Percentiles rank a stretch among this genome's conserved stretches.
Conservation (phyloP, 1,140 invertebrate genomes). For the Drosophila melanogaster region Release_6_plus_ISO1_MT NT_033777.3:10382501-10383000, state of each 20-base stretch:
- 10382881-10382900: neutral
- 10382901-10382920: neutral
- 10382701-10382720: conserved; percentile 43
- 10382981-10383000: too few species aligned
- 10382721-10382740: conserved; percentile 9
- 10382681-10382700: conserved; percentile 61
- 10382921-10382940: too few species aligned
- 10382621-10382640: conserved; percentile 46
- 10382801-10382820: conserved; percentile 71
- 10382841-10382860: conserved; percentile 67
- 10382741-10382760: neutral
- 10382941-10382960: too few species aligned
- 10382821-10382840: conserved; percentile 58
- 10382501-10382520: conserved; percentile 57
- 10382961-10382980: too few species aligned
- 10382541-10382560: conserved; percentile 24
- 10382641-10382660: conserved; percentile 42
- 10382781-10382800: conserved; percentile 45
- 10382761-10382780: conserved; percentile 18
- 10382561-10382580: conserved; percentile 55
- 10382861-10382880: conserved; percentile 41
- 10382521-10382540: conserved; percentile 7
- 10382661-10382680: conserved; percentile 42
- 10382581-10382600: conserved; percentile 52
- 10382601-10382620: conserved; percentile 36